phyloP scores from a whole-genome alignment of 2,113 vertebrate genomes.

The Microtus oregoni region DNA sequence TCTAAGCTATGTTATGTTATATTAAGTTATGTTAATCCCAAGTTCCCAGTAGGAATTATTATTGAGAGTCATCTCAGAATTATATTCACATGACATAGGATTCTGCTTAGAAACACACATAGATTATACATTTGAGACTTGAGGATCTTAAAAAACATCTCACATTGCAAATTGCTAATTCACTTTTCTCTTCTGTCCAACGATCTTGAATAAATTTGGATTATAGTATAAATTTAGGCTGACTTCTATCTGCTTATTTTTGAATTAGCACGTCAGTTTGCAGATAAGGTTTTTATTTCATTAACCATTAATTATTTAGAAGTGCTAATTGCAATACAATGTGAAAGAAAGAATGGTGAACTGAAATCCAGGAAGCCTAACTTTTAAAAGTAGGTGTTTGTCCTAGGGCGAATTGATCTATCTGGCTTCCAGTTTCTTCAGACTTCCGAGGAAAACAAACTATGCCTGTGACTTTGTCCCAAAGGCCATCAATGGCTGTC shows the following conservation, averaged over 20 bases:
- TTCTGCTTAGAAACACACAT: not conserved
- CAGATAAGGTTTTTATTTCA: not conserved
- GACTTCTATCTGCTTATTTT: constrained; percentile 6
- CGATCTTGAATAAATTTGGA: not conserved
- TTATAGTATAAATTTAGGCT: not conserved
- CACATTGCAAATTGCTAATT: not conserved
- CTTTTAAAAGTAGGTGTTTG: not conserved
- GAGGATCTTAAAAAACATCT: not conserved
- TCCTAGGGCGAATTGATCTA: not conserved
- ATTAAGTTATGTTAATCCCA: not conserved
- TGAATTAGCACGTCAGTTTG: not conserved
- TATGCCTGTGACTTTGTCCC: not conserved
- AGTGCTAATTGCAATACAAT: not conserved
- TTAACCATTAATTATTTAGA: not conserved
- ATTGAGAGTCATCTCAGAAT: constrained; percentile 37
- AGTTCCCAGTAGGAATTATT: not conserved
- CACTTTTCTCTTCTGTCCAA: not conserved
- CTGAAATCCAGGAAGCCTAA: not conserved
- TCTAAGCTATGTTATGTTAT: not conserved
- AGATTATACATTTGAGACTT: not conserved
- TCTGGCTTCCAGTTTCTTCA: constrained; percentile 12
- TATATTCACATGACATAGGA: not conserved
- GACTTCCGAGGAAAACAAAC: not conserved
- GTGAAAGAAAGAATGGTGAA: not conserved
- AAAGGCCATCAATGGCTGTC: not conserved